Base-by-base conservation (phyloP, 2,113 vertebrate genomes). In the Rousettus leschenaultii region DNA sequence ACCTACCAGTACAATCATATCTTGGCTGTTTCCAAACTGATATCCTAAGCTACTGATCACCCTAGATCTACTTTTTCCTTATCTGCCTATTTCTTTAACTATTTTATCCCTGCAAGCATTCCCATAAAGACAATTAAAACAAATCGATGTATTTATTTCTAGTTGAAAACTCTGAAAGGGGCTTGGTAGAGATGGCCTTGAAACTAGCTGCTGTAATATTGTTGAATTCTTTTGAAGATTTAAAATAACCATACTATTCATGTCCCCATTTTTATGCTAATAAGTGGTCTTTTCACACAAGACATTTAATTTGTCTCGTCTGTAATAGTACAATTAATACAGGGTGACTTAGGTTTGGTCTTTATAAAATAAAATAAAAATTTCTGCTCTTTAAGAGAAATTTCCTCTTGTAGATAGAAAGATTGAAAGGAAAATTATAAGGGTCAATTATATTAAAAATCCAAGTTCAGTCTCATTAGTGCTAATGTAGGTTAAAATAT, bases 321-420 rank as follows among this genome's bases (percentile, higher is more conserved):
- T 63, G 1, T 43, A 65, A 40, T 18, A 59, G 59, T 38, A n/a
- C 38, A 88, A 59, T 82, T 95, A 86, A 68, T 63, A 59, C 4
- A 55, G 65, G 24, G 18, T 75, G 33, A 82, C 24, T 66, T 22
- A 59, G 14, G 74, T 70, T 75, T 85, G 28, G 12, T 91, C 45
- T 97, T 91, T 59, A 28, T 65, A 35, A 51, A 85, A 68, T 40
- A 78, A 92, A 95, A 89, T 68, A 38, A 79, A 75, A 88, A 65
- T 57, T 16, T 74, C 40, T 87, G 30, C 1, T 51, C 24, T 71
- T 35, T 63, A 59, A 89, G 45, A 66, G 38, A 53, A 35, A 79
- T 66, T 28, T 66, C n/a, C n/a, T 71, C 43, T 86, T 87, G 16
- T 24, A 85, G 13, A 68, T 55, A 53, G 53, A 19, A 66, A 73